A percentile compares a stretch with the other conserved stretches of the same genome.
These are phyloP conservation scores for Aphidius colemani DNA, from an alignment of 2,888 invertebrate genomes.

Conservation along the genomic window DNA sequence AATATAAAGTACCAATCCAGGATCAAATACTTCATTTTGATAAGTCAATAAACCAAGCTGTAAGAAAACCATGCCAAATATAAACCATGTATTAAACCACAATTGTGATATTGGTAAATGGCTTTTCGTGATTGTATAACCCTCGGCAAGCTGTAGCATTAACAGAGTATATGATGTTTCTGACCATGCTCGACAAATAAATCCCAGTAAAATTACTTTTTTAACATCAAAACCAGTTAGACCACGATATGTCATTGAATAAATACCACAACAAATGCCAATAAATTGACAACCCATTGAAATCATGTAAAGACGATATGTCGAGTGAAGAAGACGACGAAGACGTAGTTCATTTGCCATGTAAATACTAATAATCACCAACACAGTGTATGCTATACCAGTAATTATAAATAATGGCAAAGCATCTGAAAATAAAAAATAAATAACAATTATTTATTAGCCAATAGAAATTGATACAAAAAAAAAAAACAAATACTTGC, in stretches of 20 bases:
- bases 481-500: conserved; percentile 68
- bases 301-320: conserved; percentile 82
- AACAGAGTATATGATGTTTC: conserved; percentile 79
- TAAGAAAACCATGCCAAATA: conserved; percentile 74
- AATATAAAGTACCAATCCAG: conserved; percentile 85
- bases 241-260: conserved; percentile 79
- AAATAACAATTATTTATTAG: conserved; percentile 24
- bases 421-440: conserved; percentile 70
- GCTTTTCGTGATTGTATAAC: conserved; percentile 88
- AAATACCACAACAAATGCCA: conserved; percentile 71
- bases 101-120: conserved; percentile 74
- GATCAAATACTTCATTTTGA: conserved; percentile 85
- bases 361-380: conserved; percentile 68
- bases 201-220: conserved; percentile 64
- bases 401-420: conserved; percentile 80
- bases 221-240: conserved; percentile 70
- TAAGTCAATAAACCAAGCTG: conserved; percentile 80
- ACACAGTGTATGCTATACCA: conserved; percentile 72
- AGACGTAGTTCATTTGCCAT: conserved; percentile 78
- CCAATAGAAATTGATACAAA: background rate
- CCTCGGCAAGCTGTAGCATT: conserved; percentile 83
- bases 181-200: conserved; percentile 72
- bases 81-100: conserved; percentile 79
- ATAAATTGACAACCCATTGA: conserved; percentile 74
- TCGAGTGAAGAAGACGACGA: conserved; percentile 82